Evolutionary conservation across 1,140 invertebrate species (phyloP).

Genomic region (Drosophila elegans): DNA sequence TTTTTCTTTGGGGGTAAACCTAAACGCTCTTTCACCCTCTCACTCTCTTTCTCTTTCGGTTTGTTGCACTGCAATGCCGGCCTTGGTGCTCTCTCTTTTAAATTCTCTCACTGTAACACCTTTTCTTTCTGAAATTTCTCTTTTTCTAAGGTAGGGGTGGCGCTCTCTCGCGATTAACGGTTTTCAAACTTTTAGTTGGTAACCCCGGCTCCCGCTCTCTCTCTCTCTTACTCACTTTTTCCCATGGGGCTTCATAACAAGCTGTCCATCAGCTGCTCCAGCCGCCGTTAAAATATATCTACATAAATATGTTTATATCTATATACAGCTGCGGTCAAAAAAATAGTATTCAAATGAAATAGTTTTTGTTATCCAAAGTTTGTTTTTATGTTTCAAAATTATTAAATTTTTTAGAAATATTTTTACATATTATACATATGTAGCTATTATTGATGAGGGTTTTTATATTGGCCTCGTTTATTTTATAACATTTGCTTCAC

Average conservation of each 20-base stretch:
- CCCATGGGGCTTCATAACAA: conserved; percentile 46
- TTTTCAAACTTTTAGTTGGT: not conserved
- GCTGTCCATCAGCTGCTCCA: conserved; percentile 46
- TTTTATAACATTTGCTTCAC: no score
- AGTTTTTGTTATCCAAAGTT: no score
- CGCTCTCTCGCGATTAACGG: conserved; percentile 5
- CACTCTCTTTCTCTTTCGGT: conserved; percentile 2
- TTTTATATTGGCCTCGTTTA: no score
- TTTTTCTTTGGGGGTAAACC: conserved; percentile 16
- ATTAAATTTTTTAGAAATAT: no score
- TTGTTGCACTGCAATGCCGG: conserved; percentile 16
- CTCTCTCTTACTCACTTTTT: not conserved
- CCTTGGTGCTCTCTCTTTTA: conserved; percentile 29
- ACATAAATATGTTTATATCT: not conserved
- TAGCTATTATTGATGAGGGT: no score
- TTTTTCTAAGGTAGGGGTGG: conserved; percentile 7
- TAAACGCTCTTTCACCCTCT: conserved; percentile 5
- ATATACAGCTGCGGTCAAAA: not conserved
- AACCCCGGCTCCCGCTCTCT: not conserved
- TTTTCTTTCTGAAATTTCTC: not conserved
- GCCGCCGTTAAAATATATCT: conserved; percentile 4
- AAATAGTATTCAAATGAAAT: no score
- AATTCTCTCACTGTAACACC: not conserved
- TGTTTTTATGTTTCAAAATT: no score
- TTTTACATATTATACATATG: no score